Base-by-base conservation (phyloP, 2,888 invertebrate genomes). In the Drosophila picticornis region DNA sequence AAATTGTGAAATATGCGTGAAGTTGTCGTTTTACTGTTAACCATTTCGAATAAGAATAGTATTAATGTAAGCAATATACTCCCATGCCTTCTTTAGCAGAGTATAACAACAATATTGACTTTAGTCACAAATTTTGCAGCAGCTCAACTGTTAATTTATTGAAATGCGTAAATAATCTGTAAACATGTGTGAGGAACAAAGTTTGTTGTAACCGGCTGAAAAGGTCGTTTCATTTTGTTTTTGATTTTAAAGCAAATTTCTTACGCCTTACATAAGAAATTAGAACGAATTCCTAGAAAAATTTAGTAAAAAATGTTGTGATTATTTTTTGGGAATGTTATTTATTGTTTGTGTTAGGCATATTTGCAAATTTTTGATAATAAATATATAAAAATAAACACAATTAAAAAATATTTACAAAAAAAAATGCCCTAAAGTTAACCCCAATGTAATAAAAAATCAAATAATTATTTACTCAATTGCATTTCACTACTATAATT, bases 121-220 rank as follows among this genome's bases (percentile, higher is more conserved):
- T 13, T 7, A 43, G 22, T 60, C 31, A 32, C 9, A 62, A 27
- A 38, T 25, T 27, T 7, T 16, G 10, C 11, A 50, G 7, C 19
- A 40, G 32, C 16, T 13, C 25, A n/a, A 40, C 50, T 22, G 50
- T 62, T 32, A 29, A 22, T 36, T 29, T 13, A 2, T 29, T 27
- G n/a, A 29, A 57, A 40, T 57, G 40, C n/a, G 29, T 31, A 22
- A 48, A 61, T 25, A 50, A 38, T 56, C 16, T 25, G 1, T 25
- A 25, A 9, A 25, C 11, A 22, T 43, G 43, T 43, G 5, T 22
- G 43, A 11, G 43, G 11, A 2, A 43, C 43, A 11, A 43, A 22
- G 1, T 43, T 22, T 22, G 22, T 43, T 22, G 43, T 22, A 43
- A 11, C 11, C 22, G 43, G 43, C 22, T 43, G 22, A 13, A 16